Percentiles rank a stretch among this genome's conserved stretches.
These are phyloP conservation scores for Zaprionus obscuricornis DNA, from an alignment of 2,888 invertebrate species.

Conservation along the genomic window DNA sequence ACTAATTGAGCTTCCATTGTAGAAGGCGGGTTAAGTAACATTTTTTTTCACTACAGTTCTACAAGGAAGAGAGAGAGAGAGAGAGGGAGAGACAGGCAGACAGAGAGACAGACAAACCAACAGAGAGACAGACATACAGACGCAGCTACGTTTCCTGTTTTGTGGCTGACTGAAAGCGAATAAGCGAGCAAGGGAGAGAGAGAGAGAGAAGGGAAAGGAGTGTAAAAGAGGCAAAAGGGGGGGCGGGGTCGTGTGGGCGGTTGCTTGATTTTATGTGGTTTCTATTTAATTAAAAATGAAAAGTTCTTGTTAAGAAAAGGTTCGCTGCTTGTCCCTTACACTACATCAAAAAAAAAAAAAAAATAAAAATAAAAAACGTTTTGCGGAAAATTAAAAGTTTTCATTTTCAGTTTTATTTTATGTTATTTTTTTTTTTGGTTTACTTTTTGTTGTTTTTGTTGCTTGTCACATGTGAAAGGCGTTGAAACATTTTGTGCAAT, in stretches of 20 bases:
- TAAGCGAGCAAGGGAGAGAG: background rate
- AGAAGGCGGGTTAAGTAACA: conserved; percentile 47
- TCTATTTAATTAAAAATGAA: conserved; percentile 74
- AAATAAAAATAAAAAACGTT: too few relatives aligned
- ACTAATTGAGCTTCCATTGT: conserved; percentile 73
- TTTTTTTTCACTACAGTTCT: too few relatives aligned
- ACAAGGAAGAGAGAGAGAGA: too few relatives aligned
- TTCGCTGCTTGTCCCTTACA: conserved; percentile 11
- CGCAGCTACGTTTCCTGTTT: too few relatives aligned
- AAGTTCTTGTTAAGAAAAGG: conserved; percentile 71
- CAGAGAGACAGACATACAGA: too few relatives aligned
- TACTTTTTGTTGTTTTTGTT: conserved; percentile 1
- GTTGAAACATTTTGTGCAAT: conserved; percentile 31
- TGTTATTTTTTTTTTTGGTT: conserved; percentile 11
- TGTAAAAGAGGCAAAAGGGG: conserved; percentile 8
- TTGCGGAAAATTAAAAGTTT: conserved; percentile 76
- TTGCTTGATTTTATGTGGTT: conserved; percentile 35
- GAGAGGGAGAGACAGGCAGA: background rate
- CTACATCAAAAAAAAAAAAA: too few relatives aligned
- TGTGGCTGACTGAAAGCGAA: too few relatives aligned
- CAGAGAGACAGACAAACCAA: background rate
- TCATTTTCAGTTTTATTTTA: conserved; percentile 53
- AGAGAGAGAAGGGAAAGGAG: conserved; percentile 7
- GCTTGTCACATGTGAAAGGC: conserved; percentile 56
- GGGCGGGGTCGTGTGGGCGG: background rate